phyloP scores from a whole-genome alignment of 37 sponge, comb jelly and placozoan genomes.

The Spongilla lacustris region DNA sequence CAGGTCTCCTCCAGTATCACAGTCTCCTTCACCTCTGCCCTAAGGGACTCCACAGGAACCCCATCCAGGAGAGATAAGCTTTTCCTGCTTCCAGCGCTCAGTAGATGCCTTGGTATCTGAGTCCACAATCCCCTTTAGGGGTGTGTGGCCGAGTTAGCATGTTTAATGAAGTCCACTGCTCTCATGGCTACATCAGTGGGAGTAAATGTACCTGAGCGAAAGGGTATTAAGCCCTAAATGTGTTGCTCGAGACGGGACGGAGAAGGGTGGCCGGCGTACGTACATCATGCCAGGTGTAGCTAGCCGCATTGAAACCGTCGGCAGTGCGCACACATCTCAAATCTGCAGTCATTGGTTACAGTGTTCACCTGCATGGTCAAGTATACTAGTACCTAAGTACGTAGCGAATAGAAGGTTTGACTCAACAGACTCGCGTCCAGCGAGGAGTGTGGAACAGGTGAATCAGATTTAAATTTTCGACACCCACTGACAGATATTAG shows the following conservation, averaged over 20 bases:
- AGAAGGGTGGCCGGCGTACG: conserved; percentile 47
- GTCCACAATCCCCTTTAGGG: conserved; percentile 74
- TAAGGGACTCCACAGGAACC: conserved; percentile 54
- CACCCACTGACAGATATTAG: too few species aligned
- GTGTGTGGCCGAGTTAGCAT: conserved; percentile 55
- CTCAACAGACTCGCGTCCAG: too few species aligned
- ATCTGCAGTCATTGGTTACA: conserved; percentile 10
- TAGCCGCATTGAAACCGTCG: conserved; percentile 40
- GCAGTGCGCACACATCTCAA: conserved; percentile 43
- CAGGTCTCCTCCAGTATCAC: conserved; percentile 65
- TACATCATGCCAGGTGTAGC: conserved; percentile 54
- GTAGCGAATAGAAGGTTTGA: conserved; percentile 24
- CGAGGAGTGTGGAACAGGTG: too few species aligned
- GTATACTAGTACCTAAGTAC: too few species aligned
- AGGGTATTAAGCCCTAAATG: conserved; percentile 37
- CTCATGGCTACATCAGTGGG: conserved; percentile 62
- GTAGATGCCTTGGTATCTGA: conserved; percentile 66
- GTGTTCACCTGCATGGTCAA: neutral
- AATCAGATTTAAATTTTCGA: too few species aligned
- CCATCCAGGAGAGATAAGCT: conserved; percentile 77
- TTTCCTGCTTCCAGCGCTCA: conserved; percentile 56
- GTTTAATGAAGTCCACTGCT: conserved; percentile 50
- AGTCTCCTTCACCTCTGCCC: conserved; percentile 52
- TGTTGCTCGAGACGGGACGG: conserved; percentile 4
- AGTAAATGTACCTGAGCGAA: conserved; percentile 21